Base-by-base conservation (phyloP, 2,113 vertebrate species). In the Rhabdomys dilectus region DNA sequence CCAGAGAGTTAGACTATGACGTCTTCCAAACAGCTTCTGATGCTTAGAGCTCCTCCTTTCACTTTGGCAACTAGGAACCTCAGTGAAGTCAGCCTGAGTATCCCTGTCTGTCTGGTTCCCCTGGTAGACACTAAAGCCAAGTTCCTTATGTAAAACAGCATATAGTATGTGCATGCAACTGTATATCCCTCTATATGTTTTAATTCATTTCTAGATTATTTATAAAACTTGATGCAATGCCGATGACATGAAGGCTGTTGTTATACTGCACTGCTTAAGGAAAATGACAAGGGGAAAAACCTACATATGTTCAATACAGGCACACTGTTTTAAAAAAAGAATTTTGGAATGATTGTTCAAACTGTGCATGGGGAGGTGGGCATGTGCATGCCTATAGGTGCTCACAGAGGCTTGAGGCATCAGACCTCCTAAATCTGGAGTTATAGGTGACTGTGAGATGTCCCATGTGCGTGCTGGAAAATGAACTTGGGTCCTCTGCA, bases 191-290 rank as follows among this genome's bases (percentile, higher is more conserved):
- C 7, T 90, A 15, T 73, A 17, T 51, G 51, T 51, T 89, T 94
- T 60, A 88, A 93, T 39, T 72, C 45, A 39, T 82, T 60, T 62
- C 93, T 73, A 75, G 42, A 53, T 53, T 62, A 82, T 56, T 94
- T 82, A 82, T 60, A 39, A 73, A 34, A 51, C 86, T 68, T 82
- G 39, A 82, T 51, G n/a, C 53, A n/a, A 34, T 51, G 5, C 39
- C 72, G 45, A 89, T 82, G 66, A 4, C 45, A 31, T 51, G 19
- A 19, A 51, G 19, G n/a, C 42, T 75, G 36, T 2, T 82, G 53
- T 62, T 81, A 48, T 22, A 72, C 51, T 72, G 42, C 24, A 42
- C 21, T 56, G 5, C 31, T 81, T 73, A 84, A 58, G 68, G 24
- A 75, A 64, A 84, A 56, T 53, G 19, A 53, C 26, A 64, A 75